Base-by-base conservation (phyloP, 53 echinoderm and acorn worm species). In the Zoroaster sp. region DNA sequence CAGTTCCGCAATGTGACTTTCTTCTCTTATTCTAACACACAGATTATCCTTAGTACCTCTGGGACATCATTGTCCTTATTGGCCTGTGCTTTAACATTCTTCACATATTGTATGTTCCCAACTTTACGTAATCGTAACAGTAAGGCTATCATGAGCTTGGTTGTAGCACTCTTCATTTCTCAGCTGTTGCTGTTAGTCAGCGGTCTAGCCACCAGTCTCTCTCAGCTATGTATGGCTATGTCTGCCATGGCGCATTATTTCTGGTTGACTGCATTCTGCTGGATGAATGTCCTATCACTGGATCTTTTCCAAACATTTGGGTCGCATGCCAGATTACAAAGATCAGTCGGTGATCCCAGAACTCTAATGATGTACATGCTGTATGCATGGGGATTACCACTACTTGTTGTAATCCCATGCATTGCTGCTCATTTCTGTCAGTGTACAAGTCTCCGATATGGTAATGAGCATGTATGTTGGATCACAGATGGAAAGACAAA, bases 331-430 rank as follows among this genome's bases (percentile, higher is more conserved):
- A 89, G 47, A 68, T 69, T 89, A 28, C 80, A 80, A 43, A 43
- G 78, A 67, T 35, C 52, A 10, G 28, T 38, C 72, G 47, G 53
- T 39, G 80, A 79, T 23, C 17, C 28, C 4, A 80, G 42, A 72
- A 68, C 47, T 32, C 44, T 80, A 13, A 35, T 69, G 3, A 23
- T 70, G 17, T 89, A 89, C 11, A 80, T 89, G 89, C 34, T 80
- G 33, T 89, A 89, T 39, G 89, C 70, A 14, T 89, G 89, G 89
- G 89, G 89, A 17, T 49, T 69, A 20, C 89, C 89, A 18, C 31
- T 89, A 41, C 67, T 80, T 7, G 68, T 89, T 13, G 53, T 89
- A 67, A 78, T 89, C 28, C 80, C 80, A 17, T 89, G 89, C 23
- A 45, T 89, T 12, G 80, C 54, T 28, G 45, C 69, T 20, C 80